A percentile compares a stretch with the other conserved stretches of the same genome.
These are phyloP conservation scores for Forbesichthys papilliferus DNA, from an alignment of 2,113 vertebrate species.

Conservation along the genomic window DNA sequence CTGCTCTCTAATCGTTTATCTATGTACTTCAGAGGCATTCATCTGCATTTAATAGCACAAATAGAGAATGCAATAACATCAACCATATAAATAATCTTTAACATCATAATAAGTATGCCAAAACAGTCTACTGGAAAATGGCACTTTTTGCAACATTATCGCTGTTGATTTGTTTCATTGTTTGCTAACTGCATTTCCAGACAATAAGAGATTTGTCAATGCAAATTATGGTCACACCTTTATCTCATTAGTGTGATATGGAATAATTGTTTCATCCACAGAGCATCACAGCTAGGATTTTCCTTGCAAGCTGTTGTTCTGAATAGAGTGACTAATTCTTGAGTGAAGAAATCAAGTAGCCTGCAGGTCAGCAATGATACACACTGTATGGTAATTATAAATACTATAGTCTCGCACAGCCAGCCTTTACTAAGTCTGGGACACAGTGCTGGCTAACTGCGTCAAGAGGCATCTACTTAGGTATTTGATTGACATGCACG, in stretches of 20 bases:
- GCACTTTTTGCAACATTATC: constrained; percentile 24
- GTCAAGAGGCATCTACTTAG: too few relatives aligned
- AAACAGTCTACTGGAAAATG: constrained; percentile 37
- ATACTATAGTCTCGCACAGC: too few relatives aligned
- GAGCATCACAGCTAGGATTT: constrained; percentile 22
- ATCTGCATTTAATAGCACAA: constrained; percentile 59
- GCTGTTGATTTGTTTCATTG: constrained; percentile 29
- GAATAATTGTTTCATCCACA: constrained; percentile 33
- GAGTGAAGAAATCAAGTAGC: too few relatives aligned
- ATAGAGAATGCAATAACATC: constrained; percentile 61
- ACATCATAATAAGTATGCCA: neutral
- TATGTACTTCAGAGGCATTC: constrained; percentile 52
- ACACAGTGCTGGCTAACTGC: too few relatives aligned
- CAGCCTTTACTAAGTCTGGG: too few relatives aligned
- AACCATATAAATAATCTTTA: constrained; percentile 35
- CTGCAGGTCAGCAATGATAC: too few relatives aligned
- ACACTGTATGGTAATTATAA: too few relatives aligned
- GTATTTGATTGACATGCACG: too few relatives aligned
- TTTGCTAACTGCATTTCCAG: constrained; percentile 29
- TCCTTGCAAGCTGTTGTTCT: constrained; percentile 16
- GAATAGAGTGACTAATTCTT: neutral
- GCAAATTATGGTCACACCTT: constrained; percentile 30
- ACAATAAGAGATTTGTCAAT: constrained; percentile 36
- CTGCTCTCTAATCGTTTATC: constrained; percentile 25
- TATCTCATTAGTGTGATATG: constrained; percentile 32